These are phyloP conservation scores for Oreortyx pictus DNA, from an alignment of 2,797 vertebrate genomes.

Conservation along the genomic window DNA sequence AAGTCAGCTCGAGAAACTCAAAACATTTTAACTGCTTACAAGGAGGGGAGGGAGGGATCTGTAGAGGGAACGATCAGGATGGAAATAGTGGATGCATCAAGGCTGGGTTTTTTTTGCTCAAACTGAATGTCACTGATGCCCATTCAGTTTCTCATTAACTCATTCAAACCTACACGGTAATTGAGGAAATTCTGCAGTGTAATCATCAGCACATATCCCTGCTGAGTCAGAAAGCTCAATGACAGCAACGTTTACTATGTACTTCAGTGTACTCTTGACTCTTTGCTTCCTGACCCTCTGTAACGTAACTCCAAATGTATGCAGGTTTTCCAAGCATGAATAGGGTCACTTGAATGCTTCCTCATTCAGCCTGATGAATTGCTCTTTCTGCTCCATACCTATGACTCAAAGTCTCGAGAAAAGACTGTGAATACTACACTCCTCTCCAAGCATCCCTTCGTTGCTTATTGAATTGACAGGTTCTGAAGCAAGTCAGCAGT, in stretches of 20 bases:
- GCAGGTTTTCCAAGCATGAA: not conserved
- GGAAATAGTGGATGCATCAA: not conserved
- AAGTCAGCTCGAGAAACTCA: not conserved
- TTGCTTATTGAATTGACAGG: not conserved
- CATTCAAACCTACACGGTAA: not conserved
- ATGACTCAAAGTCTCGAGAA: not conserved
- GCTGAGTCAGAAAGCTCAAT: not conserved
- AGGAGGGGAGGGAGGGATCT: not conserved
- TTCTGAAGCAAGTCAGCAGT: not conserved
- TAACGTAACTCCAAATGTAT: not conserved
- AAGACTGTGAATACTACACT: not conserved
- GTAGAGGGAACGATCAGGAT: not conserved
- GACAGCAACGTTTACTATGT: not conserved
- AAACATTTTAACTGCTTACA: fast-evolving
- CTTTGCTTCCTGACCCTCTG: not conserved
- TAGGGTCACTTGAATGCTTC: not conserved
- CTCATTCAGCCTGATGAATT: not conserved
- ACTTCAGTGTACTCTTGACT: not conserved
- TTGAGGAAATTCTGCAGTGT: not conserved
- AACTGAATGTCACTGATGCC: not conserved
- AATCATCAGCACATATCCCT: not conserved
- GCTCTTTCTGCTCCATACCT: not conserved
- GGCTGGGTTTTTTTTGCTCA: not conserved
- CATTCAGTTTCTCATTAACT: not conserved
- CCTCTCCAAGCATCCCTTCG: not conserved